Evolutionary conservation across 2,888 invertebrate genomes (phyloP).

Genomic region (Oxyteleia sp.): DNA sequence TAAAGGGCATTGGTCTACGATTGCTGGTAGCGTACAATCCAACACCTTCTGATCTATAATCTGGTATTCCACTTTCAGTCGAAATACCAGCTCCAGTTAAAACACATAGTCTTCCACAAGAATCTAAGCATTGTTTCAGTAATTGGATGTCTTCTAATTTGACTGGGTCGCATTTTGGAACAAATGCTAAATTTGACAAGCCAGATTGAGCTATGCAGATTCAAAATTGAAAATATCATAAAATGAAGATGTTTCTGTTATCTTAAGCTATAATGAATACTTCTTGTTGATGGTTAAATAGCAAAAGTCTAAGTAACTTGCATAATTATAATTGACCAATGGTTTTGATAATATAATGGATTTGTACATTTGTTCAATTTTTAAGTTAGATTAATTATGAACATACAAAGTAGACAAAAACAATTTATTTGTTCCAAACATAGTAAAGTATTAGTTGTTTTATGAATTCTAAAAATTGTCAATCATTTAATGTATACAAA

Average conservation of each 20-base stretch:
- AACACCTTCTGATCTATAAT: constrained; percentile 97
- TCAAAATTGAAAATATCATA: constrained; percentile 14
- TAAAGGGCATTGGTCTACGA: constrained; percentile 94
- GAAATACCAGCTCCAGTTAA: constrained; percentile 98
- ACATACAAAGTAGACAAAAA: too few relatives aligned
- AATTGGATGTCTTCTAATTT: constrained; percentile 89
- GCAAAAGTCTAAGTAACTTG: too few relatives aligned
- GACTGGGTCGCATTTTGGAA: constrained; percentile 92
- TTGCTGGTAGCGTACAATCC: constrained; percentile 96
- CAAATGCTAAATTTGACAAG: constrained; percentile 87
- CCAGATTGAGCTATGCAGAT: constrained; percentile 42
- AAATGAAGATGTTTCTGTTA: background rate
- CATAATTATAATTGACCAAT: too few relatives aligned
- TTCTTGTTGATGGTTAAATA: too few relatives aligned
- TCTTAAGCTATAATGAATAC: too few relatives aligned
- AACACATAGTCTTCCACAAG: constrained; percentile 90
- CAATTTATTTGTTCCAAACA: too few relatives aligned
- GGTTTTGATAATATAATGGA: too few relatives aligned
- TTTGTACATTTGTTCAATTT: too few relatives aligned
- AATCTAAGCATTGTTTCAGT: constrained; percentile 90
- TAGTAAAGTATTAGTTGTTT: too few relatives aligned
- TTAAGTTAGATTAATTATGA: too few relatives aligned
- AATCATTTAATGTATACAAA: too few relatives aligned
- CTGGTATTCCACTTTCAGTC: constrained; percentile 98
- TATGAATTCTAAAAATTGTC: too few relatives aligned